Evolutionary conservation across 2,113 vertebrate species (phyloP).

Genomic region (Boulengeromyrus knoepffleri): DNA sequence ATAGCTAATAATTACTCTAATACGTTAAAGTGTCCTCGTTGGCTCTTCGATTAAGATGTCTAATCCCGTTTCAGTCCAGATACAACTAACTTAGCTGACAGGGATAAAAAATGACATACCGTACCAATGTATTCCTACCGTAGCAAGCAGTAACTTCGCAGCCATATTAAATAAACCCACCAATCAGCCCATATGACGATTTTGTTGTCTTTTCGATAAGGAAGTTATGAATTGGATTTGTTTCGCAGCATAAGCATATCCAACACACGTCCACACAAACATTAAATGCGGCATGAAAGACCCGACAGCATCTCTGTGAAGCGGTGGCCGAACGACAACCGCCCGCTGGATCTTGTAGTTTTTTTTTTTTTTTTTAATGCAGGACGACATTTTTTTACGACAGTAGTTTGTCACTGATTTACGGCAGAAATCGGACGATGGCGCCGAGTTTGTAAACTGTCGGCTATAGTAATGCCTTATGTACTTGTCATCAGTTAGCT

Average conservation of each 20-base stretch:
- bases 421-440: constrained; percentile 15
- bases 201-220: neutral
- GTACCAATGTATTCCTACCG: neutral
- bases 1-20: neutral
- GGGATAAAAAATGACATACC: neutral
- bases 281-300: neutral
- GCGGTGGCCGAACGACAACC: neutral
- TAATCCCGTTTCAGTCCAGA: neutral
- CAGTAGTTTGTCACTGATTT: constrained; percentile 37
- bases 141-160: constrained; percentile 30
- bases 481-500: neutral
- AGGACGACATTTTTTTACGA: constrained; percentile 25
- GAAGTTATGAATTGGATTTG: neutral
- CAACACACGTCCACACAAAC: neutral
- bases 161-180: constrained; percentile 60
- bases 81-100: neutral
- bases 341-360: constrained; percentile 37
- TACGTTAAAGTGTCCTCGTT: neutral
- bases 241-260: neutral
- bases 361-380: neutral
- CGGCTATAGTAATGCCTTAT: neutral
- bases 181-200: constrained; percentile 48
- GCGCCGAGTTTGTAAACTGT: constrained; percentile 57
- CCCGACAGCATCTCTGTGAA: neutral
- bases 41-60: neutral